Evolutionary conservation across 2,888 invertebrate species (phyloP).

Genomic region (Antitype chi): DNA sequence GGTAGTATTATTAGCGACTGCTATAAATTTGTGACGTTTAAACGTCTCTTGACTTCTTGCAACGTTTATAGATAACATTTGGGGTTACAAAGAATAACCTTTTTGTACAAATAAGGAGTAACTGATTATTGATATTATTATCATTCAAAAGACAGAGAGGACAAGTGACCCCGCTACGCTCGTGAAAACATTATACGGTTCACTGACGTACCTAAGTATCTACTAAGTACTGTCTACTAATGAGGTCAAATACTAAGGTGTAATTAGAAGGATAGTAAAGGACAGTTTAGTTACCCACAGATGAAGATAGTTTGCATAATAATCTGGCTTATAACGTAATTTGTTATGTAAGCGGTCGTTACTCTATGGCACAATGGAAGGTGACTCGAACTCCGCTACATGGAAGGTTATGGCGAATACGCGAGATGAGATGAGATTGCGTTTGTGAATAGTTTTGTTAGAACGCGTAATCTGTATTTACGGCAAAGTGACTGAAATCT

Average conservation of each 20-base stretch:
- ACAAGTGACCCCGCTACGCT: background rate
- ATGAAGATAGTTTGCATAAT: slow-evolving; percentile 53
- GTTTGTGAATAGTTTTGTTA: slow-evolving; percentile 13
- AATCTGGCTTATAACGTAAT: slow-evolving; percentile 46
- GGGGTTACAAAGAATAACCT: background rate
- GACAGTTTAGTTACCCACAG: slow-evolving; percentile 20
- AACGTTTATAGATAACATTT: background rate
- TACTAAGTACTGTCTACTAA: slow-evolving; percentile 26
- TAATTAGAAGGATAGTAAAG: slow-evolving; percentile 39
- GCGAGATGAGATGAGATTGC: slow-evolving; percentile 25
- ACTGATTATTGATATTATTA: background rate
- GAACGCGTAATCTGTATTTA: background rate
- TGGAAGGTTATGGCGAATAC: slow-evolving; percentile 23
- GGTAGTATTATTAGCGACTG: too few species aligned
- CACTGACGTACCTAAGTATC: slow-evolving; percentile 1
- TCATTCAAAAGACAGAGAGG: background rate
- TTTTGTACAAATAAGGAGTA: background rate
- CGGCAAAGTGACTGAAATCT: background rate
- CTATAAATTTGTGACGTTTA: too few species aligned
- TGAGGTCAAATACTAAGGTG: slow-evolving; percentile 19
- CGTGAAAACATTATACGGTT: background rate
- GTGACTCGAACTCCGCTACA: slow-evolving; percentile 12
- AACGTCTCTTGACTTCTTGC: too few species aligned
- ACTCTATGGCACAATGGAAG: slow-evolving; percentile 45
- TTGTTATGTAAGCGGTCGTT: slow-evolving; percentile 61